Conservation (phyloP, 2,113 vertebrate species). For the Neotragus pygmaeus region DNA sequence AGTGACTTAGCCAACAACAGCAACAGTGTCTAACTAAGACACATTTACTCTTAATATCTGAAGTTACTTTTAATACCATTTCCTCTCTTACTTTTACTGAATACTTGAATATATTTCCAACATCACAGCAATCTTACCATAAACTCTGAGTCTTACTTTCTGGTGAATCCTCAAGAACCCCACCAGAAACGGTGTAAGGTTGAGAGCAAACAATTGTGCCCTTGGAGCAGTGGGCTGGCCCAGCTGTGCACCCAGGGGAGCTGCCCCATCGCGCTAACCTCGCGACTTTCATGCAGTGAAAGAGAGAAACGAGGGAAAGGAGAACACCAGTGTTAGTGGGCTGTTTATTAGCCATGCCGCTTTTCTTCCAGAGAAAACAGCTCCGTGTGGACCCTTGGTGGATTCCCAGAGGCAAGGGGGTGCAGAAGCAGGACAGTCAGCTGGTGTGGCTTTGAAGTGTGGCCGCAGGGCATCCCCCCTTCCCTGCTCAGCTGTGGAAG, state of each 20-base stretch:
- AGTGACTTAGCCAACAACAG: too few relatives aligned
- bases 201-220: background rate
- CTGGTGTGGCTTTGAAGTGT: slow-evolving; percentile 30
- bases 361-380: slow-evolving; percentile 47
- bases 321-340: background rate
- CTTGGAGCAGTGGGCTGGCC: background rate
- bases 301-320: background rate
- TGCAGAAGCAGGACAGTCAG: background rate
- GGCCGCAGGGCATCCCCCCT: background rate
- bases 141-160: background rate
- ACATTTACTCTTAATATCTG: background rate
- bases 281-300: background rate
- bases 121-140: background rate
- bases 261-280: background rate
- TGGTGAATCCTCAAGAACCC: background rate
- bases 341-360: background rate
- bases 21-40: background rate
- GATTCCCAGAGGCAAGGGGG: rapidly evolving
- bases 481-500: slow-evolving; percentile 43
- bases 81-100: background rate
- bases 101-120: background rate
- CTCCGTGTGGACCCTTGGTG: background rate
- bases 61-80: background rate
- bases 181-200: background rate
- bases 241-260: background rate